Percentiles rank a stretch among this genome's conserved stretches.
Conservation (phyloP, 2,888 invertebrate genomes). For the Lamellibrachia columna region DNA sequence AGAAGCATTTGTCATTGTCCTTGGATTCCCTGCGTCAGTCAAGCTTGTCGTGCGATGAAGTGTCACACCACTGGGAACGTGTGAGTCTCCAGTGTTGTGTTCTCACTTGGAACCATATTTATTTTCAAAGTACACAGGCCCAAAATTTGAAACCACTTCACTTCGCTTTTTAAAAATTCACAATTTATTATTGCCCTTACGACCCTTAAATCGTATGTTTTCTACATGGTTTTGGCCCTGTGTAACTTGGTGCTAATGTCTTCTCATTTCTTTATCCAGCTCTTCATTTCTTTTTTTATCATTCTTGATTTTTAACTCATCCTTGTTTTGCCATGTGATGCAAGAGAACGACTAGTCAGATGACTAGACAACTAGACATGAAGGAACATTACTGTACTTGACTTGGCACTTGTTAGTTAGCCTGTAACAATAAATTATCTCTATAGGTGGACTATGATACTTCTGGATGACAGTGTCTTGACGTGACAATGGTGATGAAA, state of each 20-base stretch:
- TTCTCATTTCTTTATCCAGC: not conserved
- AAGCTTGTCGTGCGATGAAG: not conserved
- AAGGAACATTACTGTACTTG: not conserved
- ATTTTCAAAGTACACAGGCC: not conserved
- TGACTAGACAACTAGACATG: not conserved
- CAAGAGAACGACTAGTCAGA: not conserved
- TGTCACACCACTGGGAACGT: not conserved
- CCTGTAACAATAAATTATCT: not conserved
- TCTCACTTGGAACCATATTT: not conserved
- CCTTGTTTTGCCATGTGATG: not conserved
- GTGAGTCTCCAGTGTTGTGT: not conserved
- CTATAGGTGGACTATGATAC: not conserved
- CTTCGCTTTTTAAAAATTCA: not conserved
- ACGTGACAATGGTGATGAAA: not conserved
- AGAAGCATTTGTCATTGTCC: not conserved
- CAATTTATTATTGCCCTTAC: no score
- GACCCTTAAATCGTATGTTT: no score
- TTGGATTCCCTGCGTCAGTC: not conserved
- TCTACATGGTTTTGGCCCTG: not conserved
- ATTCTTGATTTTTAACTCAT: not conserved
- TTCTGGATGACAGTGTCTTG: not conserved
- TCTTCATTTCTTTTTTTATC: not conserved
- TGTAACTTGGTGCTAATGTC: not conserved
- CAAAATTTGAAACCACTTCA: not conserved
- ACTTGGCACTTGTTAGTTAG: not conserved